Percentiles rank a stretch among this genome's conserved stretches.
Conservation (phyloP, 2,888 invertebrate species). For the Hololepta plana region DNA sequence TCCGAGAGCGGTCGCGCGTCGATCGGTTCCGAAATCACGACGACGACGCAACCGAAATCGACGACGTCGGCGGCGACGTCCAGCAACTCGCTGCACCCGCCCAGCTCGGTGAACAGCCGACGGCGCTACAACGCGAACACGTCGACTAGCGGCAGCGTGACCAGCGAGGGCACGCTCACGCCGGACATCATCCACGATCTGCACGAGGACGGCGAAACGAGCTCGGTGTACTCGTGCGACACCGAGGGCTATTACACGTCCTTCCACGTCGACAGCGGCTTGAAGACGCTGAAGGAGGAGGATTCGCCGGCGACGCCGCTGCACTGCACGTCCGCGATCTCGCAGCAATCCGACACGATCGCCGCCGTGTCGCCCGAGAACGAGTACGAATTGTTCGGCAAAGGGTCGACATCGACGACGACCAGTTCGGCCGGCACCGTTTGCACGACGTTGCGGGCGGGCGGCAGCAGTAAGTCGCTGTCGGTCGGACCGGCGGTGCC, state of each 20-base stretch:
- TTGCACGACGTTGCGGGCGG: slow-evolving; percentile 62
- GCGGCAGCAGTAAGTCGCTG: slow-evolving; percentile 42
- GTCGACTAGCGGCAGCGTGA: slow-evolving; percentile 66
- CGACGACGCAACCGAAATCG: slow-evolving; percentile 50
- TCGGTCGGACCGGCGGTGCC: slow-evolving; percentile 59
- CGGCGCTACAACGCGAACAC: slow-evolving; percentile 45
- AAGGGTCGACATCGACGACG: slow-evolving; percentile 79
- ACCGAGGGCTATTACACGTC: slow-evolving; percentile 97
- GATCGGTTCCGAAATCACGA: slow-evolving; percentile 67
- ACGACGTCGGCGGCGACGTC: slow-evolving; percentile 49
- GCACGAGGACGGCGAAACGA: slow-evolving; percentile 71
- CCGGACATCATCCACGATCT: slow-evolving; percentile 67
- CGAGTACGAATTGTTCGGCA: slow-evolving; percentile 81
- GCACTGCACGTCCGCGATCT: slow-evolving; percentile 50
- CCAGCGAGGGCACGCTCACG: slow-evolving; percentile 69
- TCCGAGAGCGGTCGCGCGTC: slow-evolving; percentile 77
- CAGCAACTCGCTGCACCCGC: slow-evolving; percentile 43
- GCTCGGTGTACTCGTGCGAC: slow-evolving; percentile 87
- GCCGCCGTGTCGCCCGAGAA: slow-evolving; percentile 60
- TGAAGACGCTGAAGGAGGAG: slow-evolving; percentile 67
- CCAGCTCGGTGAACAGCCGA: slow-evolving; percentile 44
- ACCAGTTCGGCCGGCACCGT: slow-evolving; percentile 83
- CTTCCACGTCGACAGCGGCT: slow-evolving; percentile 89
- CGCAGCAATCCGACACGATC: slow-evolving; percentile 51
- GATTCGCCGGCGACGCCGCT: slow-evolving; percentile 55